Base-by-base conservation (phyloP, 2,113 vertebrate genomes). In the Odocoileus virginianus region DNA sequence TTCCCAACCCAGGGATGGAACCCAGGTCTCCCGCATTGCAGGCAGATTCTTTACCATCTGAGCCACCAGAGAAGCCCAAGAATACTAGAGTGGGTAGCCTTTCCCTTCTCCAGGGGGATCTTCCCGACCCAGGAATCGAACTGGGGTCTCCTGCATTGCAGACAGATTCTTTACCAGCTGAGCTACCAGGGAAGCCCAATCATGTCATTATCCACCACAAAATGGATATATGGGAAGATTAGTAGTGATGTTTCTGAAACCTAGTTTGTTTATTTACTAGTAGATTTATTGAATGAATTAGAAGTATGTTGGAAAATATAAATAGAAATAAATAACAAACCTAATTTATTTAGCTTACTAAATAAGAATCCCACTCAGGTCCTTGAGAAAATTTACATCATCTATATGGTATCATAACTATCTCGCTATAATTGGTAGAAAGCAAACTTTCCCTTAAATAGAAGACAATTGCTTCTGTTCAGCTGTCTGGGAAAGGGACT, bases 51-150 rank as follows among this genome's bases (percentile, higher is more conserved):
- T 23, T 40, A 74, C n/a, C 19, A 6, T 40, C n/a, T 40, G 36
- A 74, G 10, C 23, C 19, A 40, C 19, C 10, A 40, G 67, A n/a
- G 67, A 23, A 40, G 2, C n/a, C n/a, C 67, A 74, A 23, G 67
- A 71, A 71, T 71, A 23, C 67, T 74, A 19, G 19, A 6, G 10
- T 71, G 67, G 2, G 19, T 40, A 74, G 67, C 67, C n/a, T 74
- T 23, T 23, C 2, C 67, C 19, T 74, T 40, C 67, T 23, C n/a
- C n/a, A 74, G 19, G 5, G 5, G 19, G 10, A 40, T 74, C n/a
- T 25, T 74, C n/a, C n/a, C 1, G 10, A 74, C 10, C 0, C 5
- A 3, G n/a, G 67, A 74, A 74, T 74, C 2, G 0, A 40, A 74
- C n/a, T 74, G 67, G n/a, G 10, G 19, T 23, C 5, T 74, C 67